Conservation (phyloP, 2,797 vertebrate species). For the Astyanax mexicanus region DNA sequence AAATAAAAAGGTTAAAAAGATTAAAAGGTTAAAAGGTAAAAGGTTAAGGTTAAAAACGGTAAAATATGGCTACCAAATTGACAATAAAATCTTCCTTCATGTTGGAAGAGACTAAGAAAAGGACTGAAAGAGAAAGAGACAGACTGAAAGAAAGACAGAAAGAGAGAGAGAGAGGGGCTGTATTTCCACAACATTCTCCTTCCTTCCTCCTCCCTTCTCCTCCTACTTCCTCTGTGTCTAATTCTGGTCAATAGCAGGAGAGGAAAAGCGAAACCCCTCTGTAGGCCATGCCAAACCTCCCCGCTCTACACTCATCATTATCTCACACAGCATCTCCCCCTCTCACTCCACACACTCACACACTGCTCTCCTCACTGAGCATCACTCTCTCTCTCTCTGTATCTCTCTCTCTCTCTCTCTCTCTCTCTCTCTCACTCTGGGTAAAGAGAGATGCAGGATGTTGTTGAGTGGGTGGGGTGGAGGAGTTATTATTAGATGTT, state of each 20-base stretch:
- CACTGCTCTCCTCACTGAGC: background rate
- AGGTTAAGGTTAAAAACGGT: too few relatives aligned
- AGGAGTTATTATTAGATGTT: constrained; percentile 17
- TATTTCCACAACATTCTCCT: background rate
- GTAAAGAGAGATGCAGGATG: background rate
- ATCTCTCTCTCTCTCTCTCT: background rate
- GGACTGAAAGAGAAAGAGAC: too few relatives aligned
- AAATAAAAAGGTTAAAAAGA: too few relatives aligned
- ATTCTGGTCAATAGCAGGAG: background rate
- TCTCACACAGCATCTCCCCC: background rate
- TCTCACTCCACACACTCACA: background rate
- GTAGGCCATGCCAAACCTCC: background rate
- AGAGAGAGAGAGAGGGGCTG: background rate
- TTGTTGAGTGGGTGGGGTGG: background rate
- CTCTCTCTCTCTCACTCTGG: background rate
- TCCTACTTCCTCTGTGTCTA: background rate
- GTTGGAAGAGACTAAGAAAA: too few relatives aligned
- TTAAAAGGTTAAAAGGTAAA: too few relatives aligned
- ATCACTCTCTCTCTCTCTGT: background rate
- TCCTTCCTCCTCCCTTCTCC: constrained; percentile 1
- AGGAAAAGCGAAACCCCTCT: background rate
- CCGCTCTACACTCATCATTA: background rate
- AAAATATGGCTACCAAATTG: too few relatives aligned
- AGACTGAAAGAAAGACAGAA: background rate
- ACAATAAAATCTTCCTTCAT: too few relatives aligned